phyloP scores from a whole-genome alignment of 2,797 vertebrate species.

The Falco cherrug region DNA sequence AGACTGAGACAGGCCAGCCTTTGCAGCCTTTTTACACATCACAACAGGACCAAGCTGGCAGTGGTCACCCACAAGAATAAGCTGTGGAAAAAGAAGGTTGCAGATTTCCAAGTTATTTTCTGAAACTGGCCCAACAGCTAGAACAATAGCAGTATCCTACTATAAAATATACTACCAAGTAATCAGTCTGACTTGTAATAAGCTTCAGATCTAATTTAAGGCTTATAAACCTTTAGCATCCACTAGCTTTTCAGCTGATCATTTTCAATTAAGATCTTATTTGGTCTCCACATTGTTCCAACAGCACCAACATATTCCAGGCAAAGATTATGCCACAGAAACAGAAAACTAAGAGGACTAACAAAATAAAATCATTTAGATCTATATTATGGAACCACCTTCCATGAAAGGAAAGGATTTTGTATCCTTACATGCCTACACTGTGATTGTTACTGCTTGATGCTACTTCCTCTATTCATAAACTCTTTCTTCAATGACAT shows the following conservation, averaged over 20 bases:
- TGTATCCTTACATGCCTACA: accelerated
- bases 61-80: conserved; percentile 97
- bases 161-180: neutral
- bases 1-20: conserved; percentile 95
- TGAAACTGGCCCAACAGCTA: neutral
- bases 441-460: no score
- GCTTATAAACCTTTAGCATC: neutral
- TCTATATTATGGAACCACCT: accelerated
- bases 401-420: neutral
- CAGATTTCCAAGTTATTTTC: accelerated
- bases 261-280: accelerated
- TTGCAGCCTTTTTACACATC: conserved; percentile 99
- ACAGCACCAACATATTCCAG: neutral
- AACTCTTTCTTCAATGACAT: neutral
- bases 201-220: neutral
- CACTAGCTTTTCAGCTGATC: neutral
- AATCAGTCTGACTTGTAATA: neutral
- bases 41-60: conserved; percentile 98
- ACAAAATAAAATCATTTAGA: neutral
- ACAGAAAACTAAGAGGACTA: neutral
- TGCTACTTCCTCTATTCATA: neutral
- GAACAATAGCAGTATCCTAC: accelerated
- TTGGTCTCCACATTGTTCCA: neutral
- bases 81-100: conserved; percentile 68
- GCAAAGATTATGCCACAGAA: neutral